phyloP scores from a whole-genome alignment of 2,797 vertebrate species.

The Microctenopoma steveboyesi region DNA sequence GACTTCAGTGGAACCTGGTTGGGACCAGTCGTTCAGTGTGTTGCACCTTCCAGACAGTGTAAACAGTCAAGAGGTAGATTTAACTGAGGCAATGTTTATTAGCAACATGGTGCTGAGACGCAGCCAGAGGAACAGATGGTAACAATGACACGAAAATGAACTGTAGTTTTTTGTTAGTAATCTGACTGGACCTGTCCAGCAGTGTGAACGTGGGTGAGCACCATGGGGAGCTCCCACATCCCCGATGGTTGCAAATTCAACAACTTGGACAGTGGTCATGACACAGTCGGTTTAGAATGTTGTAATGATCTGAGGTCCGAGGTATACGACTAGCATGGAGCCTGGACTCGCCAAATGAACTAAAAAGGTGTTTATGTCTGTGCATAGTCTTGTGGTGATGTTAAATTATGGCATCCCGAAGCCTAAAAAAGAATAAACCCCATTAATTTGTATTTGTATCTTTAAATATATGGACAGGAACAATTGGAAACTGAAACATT shows the following conservation, averaged over 20 bases:
- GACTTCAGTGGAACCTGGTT: too few species aligned
- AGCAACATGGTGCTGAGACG: conserved; percentile 26
- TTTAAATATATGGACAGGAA: too few species aligned
- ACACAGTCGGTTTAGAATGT: neutral
- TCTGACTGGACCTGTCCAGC: conserved; percentile 10
- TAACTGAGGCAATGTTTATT: conserved; percentile 25
- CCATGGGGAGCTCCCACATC: conserved; percentile 40
- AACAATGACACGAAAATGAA: conserved; percentile 29
- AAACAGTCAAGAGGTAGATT: neutral
- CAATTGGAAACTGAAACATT: too few species aligned
- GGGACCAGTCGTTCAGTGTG: too few species aligned
- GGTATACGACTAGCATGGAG: neutral
- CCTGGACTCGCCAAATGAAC: neutral
- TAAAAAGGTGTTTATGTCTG: neutral
- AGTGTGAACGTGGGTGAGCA: conserved; percentile 2
- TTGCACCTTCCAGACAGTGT: neutral
- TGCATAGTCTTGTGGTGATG: too few species aligned
- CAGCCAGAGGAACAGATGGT: conserved; percentile 43
- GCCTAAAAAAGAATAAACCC: neutral
- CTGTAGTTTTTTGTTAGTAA: conserved; percentile 9
- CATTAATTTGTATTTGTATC: too few species aligned
- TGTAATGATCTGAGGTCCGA: conserved; percentile 5
- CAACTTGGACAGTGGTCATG: conserved; percentile 43
- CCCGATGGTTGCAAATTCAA: conserved; percentile 14
- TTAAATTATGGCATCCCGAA: neutral